A percentile compares a stretch with the other conserved stretches of the same genome.
Conservation (phyloP, 2,113 vertebrate genomes). For the Mola mola region DNA sequence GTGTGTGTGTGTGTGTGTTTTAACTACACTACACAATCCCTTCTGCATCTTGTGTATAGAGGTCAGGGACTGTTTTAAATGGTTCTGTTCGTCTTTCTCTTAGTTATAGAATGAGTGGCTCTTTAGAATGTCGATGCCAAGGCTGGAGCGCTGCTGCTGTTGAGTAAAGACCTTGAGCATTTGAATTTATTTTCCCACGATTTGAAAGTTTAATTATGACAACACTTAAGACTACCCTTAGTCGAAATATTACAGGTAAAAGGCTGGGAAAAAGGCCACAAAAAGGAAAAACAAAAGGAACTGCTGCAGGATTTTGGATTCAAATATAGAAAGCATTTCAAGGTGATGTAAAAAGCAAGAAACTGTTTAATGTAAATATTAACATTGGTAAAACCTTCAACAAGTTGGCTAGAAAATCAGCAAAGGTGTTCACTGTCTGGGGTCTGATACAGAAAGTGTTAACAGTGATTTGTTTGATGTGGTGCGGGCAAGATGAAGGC, state of each 20-base stretch:
- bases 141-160: background rate
- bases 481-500: background rate
- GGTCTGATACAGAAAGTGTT: background rate
- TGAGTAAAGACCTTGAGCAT: conserved; percentile 22
- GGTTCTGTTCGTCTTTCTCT: conserved; percentile 9
- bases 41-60: conserved; percentile 10
- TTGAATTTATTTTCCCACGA: background rate
- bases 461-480: background rate
- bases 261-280: no score
- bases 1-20: background rate
- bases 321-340: background rate
- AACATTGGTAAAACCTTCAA: background rate
- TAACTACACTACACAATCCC: no score
- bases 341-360: background rate
- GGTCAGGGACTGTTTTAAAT: conserved; percentile 28
- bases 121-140: no score
- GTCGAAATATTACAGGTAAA: no score
- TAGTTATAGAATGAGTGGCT: conserved; percentile 9
- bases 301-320: no score
- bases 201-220: background rate
- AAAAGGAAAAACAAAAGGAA: background rate
- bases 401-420: background rate
- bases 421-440: background rate
- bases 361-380: background rate
- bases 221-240: no score